Evolutionary conservation across 2,888 invertebrate genomes (phyloP), one percentile per base, ranked within the genome.

Genomic region (Epistrophe grossulariae): DNA sequence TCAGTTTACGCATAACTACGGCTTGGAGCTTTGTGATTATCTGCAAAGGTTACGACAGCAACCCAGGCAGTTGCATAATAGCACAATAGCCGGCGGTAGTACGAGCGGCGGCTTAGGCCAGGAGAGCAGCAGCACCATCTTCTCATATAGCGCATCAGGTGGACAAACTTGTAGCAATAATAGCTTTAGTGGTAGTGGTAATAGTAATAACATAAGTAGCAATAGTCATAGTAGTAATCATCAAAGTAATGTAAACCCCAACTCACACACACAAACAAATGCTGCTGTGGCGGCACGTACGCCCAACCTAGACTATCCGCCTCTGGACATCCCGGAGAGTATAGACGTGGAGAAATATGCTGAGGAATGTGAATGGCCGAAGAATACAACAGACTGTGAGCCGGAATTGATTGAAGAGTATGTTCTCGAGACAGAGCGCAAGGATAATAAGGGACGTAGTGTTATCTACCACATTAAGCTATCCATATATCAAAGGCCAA

Each of bases 391-490:
- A 89, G 96, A 96, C 93, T 96, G 96, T 92, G 95, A 95, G 89
- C 97, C 97, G 57, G 96, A 96, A 92, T 93, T 97, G 64, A 95
- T 98, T 66, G 98, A 98, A 92, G 97, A 98, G 91, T 97, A 97
- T 92, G 96, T 97, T 74, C 93, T 98, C 89, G 98, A 98, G 93
- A 97, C 98, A 60, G 98, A 98, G 90, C 94, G 95, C 79, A 92
- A 93, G 45, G 94, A 94, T 0, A 95, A 95, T 45, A 92, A 93
- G 62, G 94, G 94, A 0, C 95, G 96, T 10, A 94, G 95, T 84
- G 95, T 97, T 89, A 89, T 92, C 19, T 97, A 97, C 93, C 96
- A 96, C 92, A 98, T 98, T 91, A 97, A 97, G 92, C 94, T 98
- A 89, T 96, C 97, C 79, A 97, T 98, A 92, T 94, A 96, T 88